Evolutionary conservation across 2,113 vertebrate species (phyloP).

Genomic region (Mobula birostris): DNA sequence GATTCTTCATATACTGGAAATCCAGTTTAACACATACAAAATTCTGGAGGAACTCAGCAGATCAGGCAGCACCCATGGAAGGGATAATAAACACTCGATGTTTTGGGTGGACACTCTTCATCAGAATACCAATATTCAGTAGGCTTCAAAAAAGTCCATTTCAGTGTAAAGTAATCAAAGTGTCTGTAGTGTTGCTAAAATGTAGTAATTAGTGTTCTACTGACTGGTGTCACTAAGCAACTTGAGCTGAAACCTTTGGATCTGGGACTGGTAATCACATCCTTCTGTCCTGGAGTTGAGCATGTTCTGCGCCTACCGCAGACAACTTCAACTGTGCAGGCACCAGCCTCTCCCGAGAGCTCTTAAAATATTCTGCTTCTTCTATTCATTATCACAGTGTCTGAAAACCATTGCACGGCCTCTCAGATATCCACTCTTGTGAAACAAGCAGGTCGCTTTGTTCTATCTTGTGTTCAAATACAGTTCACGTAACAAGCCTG

Average conservation of each 20-base stretch:
- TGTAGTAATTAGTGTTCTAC: too few species aligned
- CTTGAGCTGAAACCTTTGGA: background rate
- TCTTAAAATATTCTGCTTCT: background rate
- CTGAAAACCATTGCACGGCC: background rate
- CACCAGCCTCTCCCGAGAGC: background rate
- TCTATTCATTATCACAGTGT: background rate
- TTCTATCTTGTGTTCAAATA: background rate
- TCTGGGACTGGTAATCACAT: background rate
- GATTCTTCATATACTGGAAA: too few species aligned
- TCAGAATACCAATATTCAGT: too few species aligned
- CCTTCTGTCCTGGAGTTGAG: background rate
- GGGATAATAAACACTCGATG: too few species aligned
- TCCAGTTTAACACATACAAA: too few species aligned
- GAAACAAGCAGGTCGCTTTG: slow-evolving; percentile 11
- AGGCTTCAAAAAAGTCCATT: too few species aligned
- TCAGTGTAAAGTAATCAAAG: too few species aligned
- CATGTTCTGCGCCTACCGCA: background rate
- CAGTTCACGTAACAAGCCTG: slow-evolving; percentile 1
- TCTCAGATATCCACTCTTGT: background rate
- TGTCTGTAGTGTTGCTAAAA: too few species aligned
- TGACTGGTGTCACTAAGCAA: background rate
- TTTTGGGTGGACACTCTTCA: too few species aligned
- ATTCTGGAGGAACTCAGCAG: too few species aligned
- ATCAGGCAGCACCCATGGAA: too few species aligned
- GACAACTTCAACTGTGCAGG: background rate